A percentile compares a stretch with the other conserved stretches of the same genome.
Evolutionary conservation across 2,888 invertebrate species (phyloP).

Genomic region (Macrosoma leucophasiata): DNA sequence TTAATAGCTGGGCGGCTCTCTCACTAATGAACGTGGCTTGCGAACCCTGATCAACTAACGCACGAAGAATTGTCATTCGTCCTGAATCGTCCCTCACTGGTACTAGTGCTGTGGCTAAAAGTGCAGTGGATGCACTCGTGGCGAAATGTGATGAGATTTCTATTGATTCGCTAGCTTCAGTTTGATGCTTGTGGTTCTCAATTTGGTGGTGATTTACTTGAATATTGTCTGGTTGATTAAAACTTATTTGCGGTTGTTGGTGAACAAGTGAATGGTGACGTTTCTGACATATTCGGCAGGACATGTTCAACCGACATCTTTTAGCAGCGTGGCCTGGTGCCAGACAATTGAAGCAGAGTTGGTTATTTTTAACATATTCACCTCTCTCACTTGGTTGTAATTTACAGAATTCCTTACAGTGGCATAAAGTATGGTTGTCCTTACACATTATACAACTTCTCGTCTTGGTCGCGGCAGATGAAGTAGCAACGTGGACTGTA

Average conservation of each 20-base stretch:
- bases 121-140: background rate
- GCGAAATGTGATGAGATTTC: too few species aligned
- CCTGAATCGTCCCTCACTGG: background rate
- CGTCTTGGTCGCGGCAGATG: too few species aligned
- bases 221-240: too few species aligned
- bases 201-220: too few species aligned
- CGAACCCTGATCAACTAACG: slow-evolving; percentile 21
- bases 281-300: slow-evolving; percentile 1
- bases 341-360: slow-evolving; percentile 5
- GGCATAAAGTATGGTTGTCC: slow-evolving; percentile 4
- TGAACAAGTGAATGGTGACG: slow-evolving; percentile 1
- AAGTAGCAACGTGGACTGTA: slow-evolving; percentile 2
- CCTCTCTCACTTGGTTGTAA: slow-evolving; percentile 2
- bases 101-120: slow-evolving; percentile 2
- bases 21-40: slow-evolving; percentile 22
- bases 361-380: slow-evolving; percentile 4
- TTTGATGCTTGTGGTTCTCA: too few species aligned
- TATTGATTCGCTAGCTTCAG: too few species aligned
- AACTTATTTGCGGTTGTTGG: too few species aligned
- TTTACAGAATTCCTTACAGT: slow-evolving; percentile 6
- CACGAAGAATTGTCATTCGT: slow-evolving; percentile 1
- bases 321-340: background rate
- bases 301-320: slow-evolving; percentile 2
- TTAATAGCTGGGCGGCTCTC: slow-evolving; percentile 17
- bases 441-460: slow-evolving; percentile 5